phyloP scores from a whole-genome alignment of 2,113 vertebrate genomes.

The Halcyon senegalensis region DNA sequence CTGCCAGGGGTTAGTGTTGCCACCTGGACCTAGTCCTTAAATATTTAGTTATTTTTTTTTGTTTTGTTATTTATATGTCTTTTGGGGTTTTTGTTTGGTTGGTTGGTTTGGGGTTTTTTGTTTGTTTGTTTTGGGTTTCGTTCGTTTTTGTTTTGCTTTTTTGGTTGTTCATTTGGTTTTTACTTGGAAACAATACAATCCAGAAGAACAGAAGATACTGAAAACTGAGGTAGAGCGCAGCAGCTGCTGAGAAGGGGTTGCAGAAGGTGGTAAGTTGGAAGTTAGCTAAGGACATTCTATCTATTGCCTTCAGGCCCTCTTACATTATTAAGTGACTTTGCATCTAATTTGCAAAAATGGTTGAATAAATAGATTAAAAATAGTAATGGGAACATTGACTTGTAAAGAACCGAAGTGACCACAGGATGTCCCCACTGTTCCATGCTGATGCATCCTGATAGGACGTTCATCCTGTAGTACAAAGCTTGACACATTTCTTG shows the following conservation, averaged over 20 bases:
- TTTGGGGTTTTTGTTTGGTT: not conserved
- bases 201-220: not conserved
- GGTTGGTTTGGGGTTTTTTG: not conserved
- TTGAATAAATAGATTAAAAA: not conserved
- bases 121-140: not conserved
- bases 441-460: not conserved
- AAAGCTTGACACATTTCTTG: not conserved
- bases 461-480: not conserved
- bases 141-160: not conserved
- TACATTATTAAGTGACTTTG: not conserved
- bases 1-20: not conserved
- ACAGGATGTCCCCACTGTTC: constrained; percentile 67
- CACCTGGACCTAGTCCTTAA: not conserved
- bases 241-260: not conserved
- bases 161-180: not conserved
- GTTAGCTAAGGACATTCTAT: not conserved
- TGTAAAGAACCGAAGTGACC: constrained; percentile 24
- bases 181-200: not conserved
- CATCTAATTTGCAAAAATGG: not conserved
- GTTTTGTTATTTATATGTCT: not conserved
- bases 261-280: not conserved
- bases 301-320: not conserved
- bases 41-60: too few species aligned
- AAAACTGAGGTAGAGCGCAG: not conserved
- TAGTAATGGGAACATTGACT: not conserved